Evolutionary conservation across 2,797 vertebrate genomes (phyloP).

Genomic region (Morus bassanus): DNA sequence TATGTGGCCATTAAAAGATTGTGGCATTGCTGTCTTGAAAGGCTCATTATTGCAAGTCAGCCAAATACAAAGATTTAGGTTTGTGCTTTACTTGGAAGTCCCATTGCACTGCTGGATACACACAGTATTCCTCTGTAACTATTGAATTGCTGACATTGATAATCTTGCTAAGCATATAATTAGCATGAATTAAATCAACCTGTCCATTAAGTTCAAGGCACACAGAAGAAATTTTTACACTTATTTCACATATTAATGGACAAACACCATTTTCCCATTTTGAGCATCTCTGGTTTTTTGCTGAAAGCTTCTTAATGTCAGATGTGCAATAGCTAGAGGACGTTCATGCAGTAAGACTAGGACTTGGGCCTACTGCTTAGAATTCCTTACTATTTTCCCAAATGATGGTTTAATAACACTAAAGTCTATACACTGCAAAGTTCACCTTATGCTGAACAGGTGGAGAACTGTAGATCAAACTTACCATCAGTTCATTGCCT

Average conservation of each 20-base stretch:
- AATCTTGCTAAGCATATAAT: neutral
- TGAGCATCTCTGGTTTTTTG: neutral
- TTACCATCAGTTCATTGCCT: neutral
- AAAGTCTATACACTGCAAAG: neutral
- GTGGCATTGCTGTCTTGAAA: neutral
- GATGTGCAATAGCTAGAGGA: neutral
- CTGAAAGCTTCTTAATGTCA: neutral
- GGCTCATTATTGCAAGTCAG: neutral
- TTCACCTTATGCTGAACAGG: neutral
- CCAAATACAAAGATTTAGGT: neutral
- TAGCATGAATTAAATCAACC: neutral
- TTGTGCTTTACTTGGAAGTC: neutral
- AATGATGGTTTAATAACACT: neutral
- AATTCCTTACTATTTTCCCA: neutral
- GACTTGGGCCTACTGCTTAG: neutral
- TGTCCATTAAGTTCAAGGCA: neutral
- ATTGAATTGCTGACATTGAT: neutral
- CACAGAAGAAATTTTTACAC: neutral
- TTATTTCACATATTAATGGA: neutral
- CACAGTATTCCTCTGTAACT: neutral
- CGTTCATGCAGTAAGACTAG: neutral
- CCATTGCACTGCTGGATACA: neutral
- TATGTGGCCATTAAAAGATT: slow-evolving; percentile 5
- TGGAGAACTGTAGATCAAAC: neutral
- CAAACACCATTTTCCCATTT: neutral